These are phyloP conservation scores for Osmerus mordax DNA, from an alignment of 2,113 vertebrate species.

Conservation along the genomic window DNA sequence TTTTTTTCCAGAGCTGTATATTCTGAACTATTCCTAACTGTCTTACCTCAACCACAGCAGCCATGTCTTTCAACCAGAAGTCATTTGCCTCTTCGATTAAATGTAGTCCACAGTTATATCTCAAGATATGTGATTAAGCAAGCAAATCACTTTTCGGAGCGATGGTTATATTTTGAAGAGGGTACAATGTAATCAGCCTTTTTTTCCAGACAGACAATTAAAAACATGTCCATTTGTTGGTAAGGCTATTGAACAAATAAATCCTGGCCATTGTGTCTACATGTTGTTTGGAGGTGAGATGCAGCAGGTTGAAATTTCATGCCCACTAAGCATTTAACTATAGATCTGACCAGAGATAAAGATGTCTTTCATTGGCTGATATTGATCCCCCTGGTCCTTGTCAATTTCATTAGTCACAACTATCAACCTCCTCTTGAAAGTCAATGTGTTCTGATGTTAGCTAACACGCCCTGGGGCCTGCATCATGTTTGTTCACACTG, in stretches of 20 bases:
- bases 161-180: slow-evolving; percentile 33
- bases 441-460: slow-evolving; percentile 36
- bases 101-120: slow-evolving; percentile 20
- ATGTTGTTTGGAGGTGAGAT: background rate
- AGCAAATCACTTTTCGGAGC: slow-evolving; percentile 27
- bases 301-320: slow-evolving; percentile 19
- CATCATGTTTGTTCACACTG: no score
- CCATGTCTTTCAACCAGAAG: slow-evolving; percentile 27
- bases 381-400: slow-evolving; percentile 21
- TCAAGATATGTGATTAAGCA: slow-evolving; percentile 42
- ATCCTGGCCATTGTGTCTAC: background rate
- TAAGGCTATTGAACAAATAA: no score
- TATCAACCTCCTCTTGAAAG: slow-evolving; percentile 49
- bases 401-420: slow-evolving; percentile 54
- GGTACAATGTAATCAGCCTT: slow-evolving; percentile 43
- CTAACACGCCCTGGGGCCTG: no score
- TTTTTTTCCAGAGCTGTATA: slow-evolving; percentile 14
- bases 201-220: slow-evolving; percentile 41
- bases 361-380: slow-evolving; percentile 36
- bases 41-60: slow-evolving; percentile 21
- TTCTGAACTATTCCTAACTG: slow-evolving; percentile 16
- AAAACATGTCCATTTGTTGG: background rate
- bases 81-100: slow-evolving; percentile 14
- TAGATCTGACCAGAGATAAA: slow-evolving; percentile 50
- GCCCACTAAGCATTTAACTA: slow-evolving; percentile 43